Conservation (phyloP, 1,140 invertebrate species). For the Cepaea nemoralis region DNA sequence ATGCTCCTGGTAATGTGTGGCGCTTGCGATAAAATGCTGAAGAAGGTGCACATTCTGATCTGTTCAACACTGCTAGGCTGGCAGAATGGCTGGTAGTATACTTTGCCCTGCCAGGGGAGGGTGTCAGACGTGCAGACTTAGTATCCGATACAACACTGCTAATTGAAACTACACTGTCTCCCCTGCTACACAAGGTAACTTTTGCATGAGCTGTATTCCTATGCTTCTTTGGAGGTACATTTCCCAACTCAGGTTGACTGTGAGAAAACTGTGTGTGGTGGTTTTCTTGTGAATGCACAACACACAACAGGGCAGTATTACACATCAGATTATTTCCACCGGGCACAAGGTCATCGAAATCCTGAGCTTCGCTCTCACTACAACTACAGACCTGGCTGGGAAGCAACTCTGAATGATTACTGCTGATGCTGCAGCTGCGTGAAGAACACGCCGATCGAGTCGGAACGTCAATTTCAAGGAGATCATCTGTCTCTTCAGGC, state of each 20-base stretch:
- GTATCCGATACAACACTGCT: neutral
- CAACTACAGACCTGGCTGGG: neutral
- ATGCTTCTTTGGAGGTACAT: neutral
- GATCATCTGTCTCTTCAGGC: neutral
- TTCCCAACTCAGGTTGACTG: neutral
- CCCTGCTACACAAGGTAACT: neutral
- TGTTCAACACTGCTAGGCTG: neutral
- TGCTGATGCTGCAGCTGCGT: constrained; percentile 23
- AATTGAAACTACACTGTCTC: constrained; percentile 22
- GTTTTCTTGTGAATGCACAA: neutral
- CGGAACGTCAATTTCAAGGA: neutral
- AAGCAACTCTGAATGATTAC: constrained; percentile 16
- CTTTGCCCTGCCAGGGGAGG: neutral
- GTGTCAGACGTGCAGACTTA: neutral
- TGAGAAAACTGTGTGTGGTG: neutral
- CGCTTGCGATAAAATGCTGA: neutral
- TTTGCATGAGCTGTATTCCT: neutral
- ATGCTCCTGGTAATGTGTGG: neutral
- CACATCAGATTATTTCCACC: neutral
- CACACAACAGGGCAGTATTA: too few relatives aligned
- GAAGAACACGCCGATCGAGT: neutral
- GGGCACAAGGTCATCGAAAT: neutral
- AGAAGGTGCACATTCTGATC: neutral
- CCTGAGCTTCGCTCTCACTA: neutral
- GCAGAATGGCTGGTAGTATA: neutral